Evolutionary conservation across 2,888 invertebrate genomes (phyloP).

Genomic region (Apamea sordens): DNA sequence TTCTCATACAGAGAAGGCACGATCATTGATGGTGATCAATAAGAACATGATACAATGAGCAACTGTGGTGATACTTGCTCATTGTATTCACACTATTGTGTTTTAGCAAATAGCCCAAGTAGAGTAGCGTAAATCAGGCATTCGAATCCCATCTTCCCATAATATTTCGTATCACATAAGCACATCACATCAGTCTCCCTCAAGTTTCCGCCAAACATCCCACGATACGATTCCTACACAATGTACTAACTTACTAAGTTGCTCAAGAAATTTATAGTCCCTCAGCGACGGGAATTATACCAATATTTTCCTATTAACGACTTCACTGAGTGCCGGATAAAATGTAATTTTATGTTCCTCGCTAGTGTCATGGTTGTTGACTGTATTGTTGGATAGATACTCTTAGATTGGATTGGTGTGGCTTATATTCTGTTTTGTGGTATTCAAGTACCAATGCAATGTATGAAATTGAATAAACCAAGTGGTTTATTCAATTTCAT

Average conservation of each 20-base stretch:
- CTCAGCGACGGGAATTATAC: slow-evolving; percentile 55
- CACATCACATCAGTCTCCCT: slow-evolving; percentile 40
- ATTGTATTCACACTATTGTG: no score
- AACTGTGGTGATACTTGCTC: no score
- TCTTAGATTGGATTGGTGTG: slow-evolving; percentile 38
- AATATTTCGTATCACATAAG: slow-evolving; percentile 32
- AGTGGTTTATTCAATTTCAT: background rate
- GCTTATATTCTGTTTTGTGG: slow-evolving; percentile 33
- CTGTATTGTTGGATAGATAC: slow-evolving; percentile 39
- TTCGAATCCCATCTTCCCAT: slow-evolving; percentile 26
- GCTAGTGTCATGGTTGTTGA: slow-evolving; percentile 44
- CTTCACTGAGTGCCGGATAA: slow-evolving; percentile 56
- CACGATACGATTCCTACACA: slow-evolving; percentile 56
- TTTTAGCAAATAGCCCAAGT: background rate
- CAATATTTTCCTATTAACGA: slow-evolving; percentile 63
- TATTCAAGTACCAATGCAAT: no score
- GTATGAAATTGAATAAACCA: no score
- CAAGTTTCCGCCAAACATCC: slow-evolving; percentile 47
- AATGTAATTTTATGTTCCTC: slow-evolving; percentile 60
- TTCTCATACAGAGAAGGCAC: no score
- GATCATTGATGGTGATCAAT: no score
- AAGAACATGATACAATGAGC: no score
- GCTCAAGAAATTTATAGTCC: slow-evolving; percentile 66
- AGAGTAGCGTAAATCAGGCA: background rate
- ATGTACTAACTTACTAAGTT: slow-evolving; percentile 63